phyloP scores from a whole-genome alignment of 2,113 vertebrate genomes.

The Callopanchax toddi region DNA sequence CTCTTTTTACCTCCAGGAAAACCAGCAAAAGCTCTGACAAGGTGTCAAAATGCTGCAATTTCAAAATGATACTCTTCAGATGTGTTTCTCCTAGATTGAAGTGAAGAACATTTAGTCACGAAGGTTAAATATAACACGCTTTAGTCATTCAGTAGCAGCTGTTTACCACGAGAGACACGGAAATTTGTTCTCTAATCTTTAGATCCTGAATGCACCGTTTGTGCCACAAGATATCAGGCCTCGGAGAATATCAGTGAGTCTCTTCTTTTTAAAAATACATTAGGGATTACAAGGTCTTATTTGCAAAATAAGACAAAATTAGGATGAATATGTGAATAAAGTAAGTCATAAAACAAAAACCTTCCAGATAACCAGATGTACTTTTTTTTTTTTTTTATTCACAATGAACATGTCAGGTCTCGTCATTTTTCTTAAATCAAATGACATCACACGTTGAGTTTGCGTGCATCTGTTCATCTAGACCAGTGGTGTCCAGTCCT shows the following conservation, averaged over 20 bases:
- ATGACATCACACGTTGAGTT: too few relatives aligned
- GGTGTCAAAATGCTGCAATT: not conserved
- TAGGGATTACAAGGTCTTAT: too few relatives aligned
- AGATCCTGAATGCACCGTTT: not conserved
- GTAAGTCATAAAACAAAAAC: too few relatives aligned
- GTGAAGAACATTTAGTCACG: not conserved
- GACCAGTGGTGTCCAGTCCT: too few relatives aligned
- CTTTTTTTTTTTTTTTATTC: too few relatives aligned
- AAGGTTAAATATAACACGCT: constrained; percentile 13
- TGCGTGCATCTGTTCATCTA: too few relatives aligned
- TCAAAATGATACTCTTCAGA: not conserved
- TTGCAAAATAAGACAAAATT: too few relatives aligned
- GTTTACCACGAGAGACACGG: not conserved
- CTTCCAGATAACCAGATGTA: too few relatives aligned
- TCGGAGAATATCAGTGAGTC: not conserved
- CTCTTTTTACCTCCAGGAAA: too few relatives aligned
- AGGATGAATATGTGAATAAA: too few relatives aligned
- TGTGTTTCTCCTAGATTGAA: constrained; percentile 4
- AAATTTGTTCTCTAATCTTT: constrained; percentile 3
- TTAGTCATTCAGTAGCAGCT: constrained; percentile 3
- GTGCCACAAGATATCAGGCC: not conserved
- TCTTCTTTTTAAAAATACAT: not conserved
- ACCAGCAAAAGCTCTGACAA: not conserved
- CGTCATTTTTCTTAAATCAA: too few relatives aligned
- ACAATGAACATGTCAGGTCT: too few relatives aligned